These are phyloP conservation scores for Vespertilio murinus DNA, from an alignment of 2,797 vertebrate species.

Conservation along the genomic window DNA sequence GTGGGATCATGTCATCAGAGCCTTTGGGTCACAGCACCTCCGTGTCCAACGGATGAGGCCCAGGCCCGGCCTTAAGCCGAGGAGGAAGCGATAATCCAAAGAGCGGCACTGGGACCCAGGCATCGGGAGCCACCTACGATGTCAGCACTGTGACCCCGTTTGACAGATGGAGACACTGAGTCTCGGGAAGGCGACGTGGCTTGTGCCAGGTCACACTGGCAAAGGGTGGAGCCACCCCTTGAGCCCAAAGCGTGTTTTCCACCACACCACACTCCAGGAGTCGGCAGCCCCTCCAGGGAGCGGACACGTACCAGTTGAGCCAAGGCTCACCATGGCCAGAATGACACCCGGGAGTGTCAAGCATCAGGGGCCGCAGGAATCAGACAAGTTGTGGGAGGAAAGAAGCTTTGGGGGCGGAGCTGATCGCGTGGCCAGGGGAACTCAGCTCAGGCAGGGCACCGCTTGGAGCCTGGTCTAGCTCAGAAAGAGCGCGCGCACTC, in stretches of 20 bases:
- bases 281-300: neutral
- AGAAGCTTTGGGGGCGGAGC: neutral
- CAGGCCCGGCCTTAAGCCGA: neutral
- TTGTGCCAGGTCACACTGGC: neutral
- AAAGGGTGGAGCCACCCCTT: neutral
- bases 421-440: neutral
- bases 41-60: neutral
- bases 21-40: neutral
- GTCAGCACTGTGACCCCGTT: neutral
- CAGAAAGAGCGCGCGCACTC: neutral
- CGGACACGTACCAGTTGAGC: neutral
- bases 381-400: neutral
- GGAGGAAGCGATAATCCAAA: too few relatives aligned
- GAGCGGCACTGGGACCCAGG: neutral
- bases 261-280: neutral
- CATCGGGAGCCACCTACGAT: neutral
- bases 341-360: neutral
- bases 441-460: neutral
- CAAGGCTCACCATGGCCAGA: neutral
- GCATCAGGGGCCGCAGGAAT: neutral
- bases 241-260: neutral
- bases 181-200: neutral
- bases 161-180: neutral
- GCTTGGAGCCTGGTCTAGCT: neutral
- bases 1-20: neutral